These are phyloP conservation scores for Trematomus loennbergii DNA, from an alignment of 2,113 vertebrate genomes.

Conservation along the genomic window DNA sequence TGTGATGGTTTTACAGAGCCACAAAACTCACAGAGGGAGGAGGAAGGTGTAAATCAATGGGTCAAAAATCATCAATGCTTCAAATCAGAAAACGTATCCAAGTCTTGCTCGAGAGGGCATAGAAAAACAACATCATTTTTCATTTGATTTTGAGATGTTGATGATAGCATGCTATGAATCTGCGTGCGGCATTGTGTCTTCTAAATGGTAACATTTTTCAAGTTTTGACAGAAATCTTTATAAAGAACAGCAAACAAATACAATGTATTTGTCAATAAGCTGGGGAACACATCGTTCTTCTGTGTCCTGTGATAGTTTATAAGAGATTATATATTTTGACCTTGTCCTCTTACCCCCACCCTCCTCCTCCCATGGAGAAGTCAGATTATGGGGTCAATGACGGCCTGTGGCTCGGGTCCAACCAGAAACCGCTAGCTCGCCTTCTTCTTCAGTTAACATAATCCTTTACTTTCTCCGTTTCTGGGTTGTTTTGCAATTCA, in stretches of 20 bases:
- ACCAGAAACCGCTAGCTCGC: slow-evolving; percentile 4
- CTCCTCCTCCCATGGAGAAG: not conserved
- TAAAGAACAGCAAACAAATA: not conserved
- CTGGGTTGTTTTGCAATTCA: slow-evolving; percentile 42
- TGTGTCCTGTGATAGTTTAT: not conserved
- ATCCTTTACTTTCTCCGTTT: slow-evolving; percentile 44
- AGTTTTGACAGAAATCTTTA: not conserved
- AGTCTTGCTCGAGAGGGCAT: not conserved
- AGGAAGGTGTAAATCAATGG: not conserved
- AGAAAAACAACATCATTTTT: not conserved
- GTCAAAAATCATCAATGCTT: not conserved
- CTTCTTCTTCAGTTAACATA: slow-evolving; percentile 25
- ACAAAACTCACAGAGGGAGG: not conserved
- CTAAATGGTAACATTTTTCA: not conserved
- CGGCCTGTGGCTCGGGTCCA: not conserved
- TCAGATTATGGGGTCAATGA: slow-evolving; percentile 1
- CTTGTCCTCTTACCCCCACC: not conserved
- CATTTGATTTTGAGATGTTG: not conserved
- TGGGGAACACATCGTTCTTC: not conserved
- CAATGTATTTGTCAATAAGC: not conserved
- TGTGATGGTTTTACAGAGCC: not conserved
- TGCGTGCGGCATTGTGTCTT: not conserved
- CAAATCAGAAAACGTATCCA: not conserved
- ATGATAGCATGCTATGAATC: not conserved
- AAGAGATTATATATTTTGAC: not conserved